Percentiles rank a stretch among this genome's conserved stretches.
Evolutionary conservation across 2,888 invertebrate species (phyloP).

Genomic region (Nomada fucata): DNA sequence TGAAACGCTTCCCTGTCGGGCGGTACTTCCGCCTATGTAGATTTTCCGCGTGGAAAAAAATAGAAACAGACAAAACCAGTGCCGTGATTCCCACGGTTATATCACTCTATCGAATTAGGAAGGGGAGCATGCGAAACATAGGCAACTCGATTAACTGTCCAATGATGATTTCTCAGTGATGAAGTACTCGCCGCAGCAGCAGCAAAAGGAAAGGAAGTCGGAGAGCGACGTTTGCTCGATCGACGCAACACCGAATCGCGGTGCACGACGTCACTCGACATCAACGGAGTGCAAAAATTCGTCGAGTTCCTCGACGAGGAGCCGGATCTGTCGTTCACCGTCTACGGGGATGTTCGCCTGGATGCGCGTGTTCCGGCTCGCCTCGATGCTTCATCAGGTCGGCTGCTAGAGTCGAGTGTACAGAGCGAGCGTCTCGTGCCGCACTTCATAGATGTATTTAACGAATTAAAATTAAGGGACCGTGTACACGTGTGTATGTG

Average conservation of each 20-base stretch:
- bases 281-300: slow-evolving; percentile 72
- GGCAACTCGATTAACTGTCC: slow-evolving; percentile 25
- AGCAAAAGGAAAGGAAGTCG: slow-evolving; percentile 81
- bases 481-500: slow-evolving; percentile 46
- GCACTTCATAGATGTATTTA: slow-evolving; percentile 59
- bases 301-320: slow-evolving; percentile 67
- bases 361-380: slow-evolving; percentile 82
- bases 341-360: slow-evolving; percentile 82
- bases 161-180: slow-evolving; percentile 67
- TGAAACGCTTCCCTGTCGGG: slow-evolving; percentile 11
- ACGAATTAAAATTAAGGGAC: slow-evolving; percentile 47
- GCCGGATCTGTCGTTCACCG: slow-evolving; percentile 72
- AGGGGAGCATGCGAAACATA: not conserved
- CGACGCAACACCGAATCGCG: slow-evolving; percentile 76
- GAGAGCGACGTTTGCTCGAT: slow-evolving; percentile 80
- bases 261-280: slow-evolving; percentile 56
- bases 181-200: slow-evolving; percentile 83
- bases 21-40: slow-evolving; percentile 14
- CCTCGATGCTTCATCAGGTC: slow-evolving; percentile 80
- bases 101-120: slow-evolving; percentile 11
- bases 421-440: slow-evolving; percentile 33
- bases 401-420: slow-evolving; percentile 76
- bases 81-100: slow-evolving; percentile 16
- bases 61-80: not conserved
- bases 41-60: not conserved